Base-by-base conservation (phyloP, 2,113 vertebrate species). In the Cryptomyrus ogoouensis region DNA sequence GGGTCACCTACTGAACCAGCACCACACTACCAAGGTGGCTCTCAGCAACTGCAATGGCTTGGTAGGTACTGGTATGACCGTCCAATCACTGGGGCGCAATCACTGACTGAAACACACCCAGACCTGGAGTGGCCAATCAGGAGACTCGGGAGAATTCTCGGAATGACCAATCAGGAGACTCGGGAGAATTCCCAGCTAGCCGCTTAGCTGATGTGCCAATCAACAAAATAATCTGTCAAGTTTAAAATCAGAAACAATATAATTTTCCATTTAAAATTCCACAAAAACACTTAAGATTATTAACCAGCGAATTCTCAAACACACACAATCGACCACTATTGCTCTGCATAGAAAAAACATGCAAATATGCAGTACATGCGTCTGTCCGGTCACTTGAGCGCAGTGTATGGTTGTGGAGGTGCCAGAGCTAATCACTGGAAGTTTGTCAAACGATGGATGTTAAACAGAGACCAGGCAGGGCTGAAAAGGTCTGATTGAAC, bases 41-140 rank as follows among this genome's bases (percentile, higher is more conserved):
- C 97, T 99, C 94, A 99, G 98, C 96, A 99, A 98, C 96, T 99
- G 98, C 92, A 98, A 99, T 0, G 98, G 98, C 93, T 96, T 99
- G 98, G 98, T 99, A 95, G 97, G 98, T 27, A 12, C 1, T 19
- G 31, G 15, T 19, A 42, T 19, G 35, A 42, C 13, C 17, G 15
- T 19, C 74, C 35, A 19, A 8, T 19, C 35, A 19, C 70, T 35
- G 13, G 70, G 31, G 15, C 2, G 15, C 35, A 39, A 17, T 39
- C 31, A 35, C 66, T 35, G 31, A 12, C 31, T 21, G 5, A 39
- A 77, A 35, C 27, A 12, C 31, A 74, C 70, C 31, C 58, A 66
- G 58, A n/a, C 8, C 21, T 8, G 56, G 56, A 58, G 56, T 58
- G 56, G 21, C 56, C 58, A 27, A 27, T 62, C 58, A n/a, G 56